phyloP scores from a whole-genome alignment of 1,140 invertebrate genomes.

The Drosophila nigrodunni region DNA sequence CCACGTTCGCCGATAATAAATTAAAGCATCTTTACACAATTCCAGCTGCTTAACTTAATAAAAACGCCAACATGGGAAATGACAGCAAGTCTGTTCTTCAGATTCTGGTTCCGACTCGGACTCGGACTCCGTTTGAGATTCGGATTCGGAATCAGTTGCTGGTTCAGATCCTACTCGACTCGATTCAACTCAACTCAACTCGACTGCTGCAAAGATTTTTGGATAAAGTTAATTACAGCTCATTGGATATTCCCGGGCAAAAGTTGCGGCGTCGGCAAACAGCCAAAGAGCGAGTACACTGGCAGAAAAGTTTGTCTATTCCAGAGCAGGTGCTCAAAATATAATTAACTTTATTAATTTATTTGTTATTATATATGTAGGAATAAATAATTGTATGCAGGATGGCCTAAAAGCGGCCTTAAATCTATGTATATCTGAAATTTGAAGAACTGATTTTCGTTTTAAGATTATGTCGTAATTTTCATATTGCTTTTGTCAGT shows the following conservation, averaged over 20 bases:
- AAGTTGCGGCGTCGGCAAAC: constrained; percentile 2
- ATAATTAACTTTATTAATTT: too few species aligned
- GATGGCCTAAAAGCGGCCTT: too few species aligned
- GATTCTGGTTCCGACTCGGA: neutral
- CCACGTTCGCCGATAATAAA: constrained; percentile 58
- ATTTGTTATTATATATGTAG: too few species aligned
- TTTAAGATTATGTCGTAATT: too few species aligned
- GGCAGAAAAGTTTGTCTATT: too few species aligned
- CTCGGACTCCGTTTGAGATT: neutral
- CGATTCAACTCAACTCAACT: neutral
- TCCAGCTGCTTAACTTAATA: constrained; percentile 81
- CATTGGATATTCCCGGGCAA: constrained; percentile 68
- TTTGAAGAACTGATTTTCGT: too few species aligned
- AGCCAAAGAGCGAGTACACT: neutral
- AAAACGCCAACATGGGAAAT: constrained; percentile 61
- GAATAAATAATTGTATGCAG: too few species aligned
- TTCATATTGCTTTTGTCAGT: neutral
- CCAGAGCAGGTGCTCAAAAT: too few species aligned
- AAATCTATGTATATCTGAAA: too few species aligned
- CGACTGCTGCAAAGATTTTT: constrained; percentile 77
- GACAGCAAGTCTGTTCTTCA: neutral
- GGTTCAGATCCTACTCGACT: constrained; percentile 22
- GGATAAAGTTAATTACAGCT: constrained; percentile 84
- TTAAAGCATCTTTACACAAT: constrained; percentile 70
- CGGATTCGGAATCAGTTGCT: neutral